phyloP scores from a whole-genome alignment of 2,797 vertebrate genomes.

The Dallia pectoralis region DNA sequence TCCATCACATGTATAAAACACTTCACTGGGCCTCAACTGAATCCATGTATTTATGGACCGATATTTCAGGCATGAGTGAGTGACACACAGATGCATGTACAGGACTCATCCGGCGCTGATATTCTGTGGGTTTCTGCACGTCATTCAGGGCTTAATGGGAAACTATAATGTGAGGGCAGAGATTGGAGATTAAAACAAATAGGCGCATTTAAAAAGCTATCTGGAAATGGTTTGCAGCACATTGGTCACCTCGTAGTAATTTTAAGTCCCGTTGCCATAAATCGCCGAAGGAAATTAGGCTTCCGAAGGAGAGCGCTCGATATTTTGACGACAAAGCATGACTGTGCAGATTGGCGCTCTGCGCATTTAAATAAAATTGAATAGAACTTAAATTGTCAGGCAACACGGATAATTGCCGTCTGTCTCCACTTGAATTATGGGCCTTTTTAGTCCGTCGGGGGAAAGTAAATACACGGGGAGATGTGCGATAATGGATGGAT shows the following conservation, averaged over 20 bases:
- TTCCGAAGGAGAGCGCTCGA: slow-evolving; percentile 43
- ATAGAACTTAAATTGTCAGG: slow-evolving; percentile 31
- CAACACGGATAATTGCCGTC: slow-evolving; percentile 17
- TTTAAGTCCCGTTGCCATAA: slow-evolving; percentile 39
- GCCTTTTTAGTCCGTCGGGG: slow-evolving; percentile 28
- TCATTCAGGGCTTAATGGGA: slow-evolving; percentile 45
- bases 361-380: slow-evolving; percentile 50
- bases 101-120: slow-evolving; percentile 28
- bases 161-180: slow-evolving; percentile 37
- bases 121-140: slow-evolving; percentile 26
- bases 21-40: neutral
- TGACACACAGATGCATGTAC: slow-evolving; percentile 27
- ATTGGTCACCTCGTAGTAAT: slow-evolving; percentile 49
- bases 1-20: no score
- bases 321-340: slow-evolving; percentile 47
- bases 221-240: slow-evolving; percentile 24
- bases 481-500: slow-evolving; percentile 40
- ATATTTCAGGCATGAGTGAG: slow-evolving; percentile 17
- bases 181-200: slow-evolving; percentile 48
- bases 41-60: slow-evolving; percentile 35
- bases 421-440: slow-evolving; percentile 29
- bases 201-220: slow-evolving; percentile 40
- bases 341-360: slow-evolving; percentile 46
- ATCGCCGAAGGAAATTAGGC: slow-evolving; percentile 51
- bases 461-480: slow-evolving; percentile 34